phyloP scores from a whole-genome alignment of 1,140 invertebrate genomes.

The Heterodera schachtii region DNA sequence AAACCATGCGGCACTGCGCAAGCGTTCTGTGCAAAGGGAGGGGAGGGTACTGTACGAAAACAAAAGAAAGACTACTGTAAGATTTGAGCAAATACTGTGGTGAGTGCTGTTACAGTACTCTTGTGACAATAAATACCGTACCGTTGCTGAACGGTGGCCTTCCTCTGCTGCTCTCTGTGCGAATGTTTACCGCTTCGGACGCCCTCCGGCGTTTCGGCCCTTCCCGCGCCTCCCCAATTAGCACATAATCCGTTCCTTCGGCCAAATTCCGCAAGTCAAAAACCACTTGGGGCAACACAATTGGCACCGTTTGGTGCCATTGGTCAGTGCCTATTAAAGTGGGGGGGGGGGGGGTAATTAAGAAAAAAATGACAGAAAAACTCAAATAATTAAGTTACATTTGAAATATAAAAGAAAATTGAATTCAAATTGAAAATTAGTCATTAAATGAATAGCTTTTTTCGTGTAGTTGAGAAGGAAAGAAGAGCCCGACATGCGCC shows the following conservation, averaged over 20 bases:
- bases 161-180: constrained; percentile 37
- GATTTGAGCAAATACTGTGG: not conserved
- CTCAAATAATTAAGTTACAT: too few species aligned
- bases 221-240: constrained; percentile 58
- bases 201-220: constrained; percentile 34
- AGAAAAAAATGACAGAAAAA: not conserved
- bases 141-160: constrained; percentile 54
- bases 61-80: not conserved
- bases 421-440: too few species aligned
- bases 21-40: constrained; percentile 49
- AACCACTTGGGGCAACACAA: constrained; percentile 50
- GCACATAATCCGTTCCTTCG: constrained; percentile 53
- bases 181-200: constrained; percentile 40
- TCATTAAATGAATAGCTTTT: constrained; percentile 2
- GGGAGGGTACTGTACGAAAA: not conserved
- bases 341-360: not conserved
- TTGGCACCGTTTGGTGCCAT: constrained; percentile 47
- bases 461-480: constrained; percentile 60
- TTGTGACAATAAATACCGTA: constrained; percentile 35
- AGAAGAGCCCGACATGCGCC: constrained; percentile 58
- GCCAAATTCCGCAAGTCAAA: constrained; percentile 46
- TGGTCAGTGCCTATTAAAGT: constrained; percentile 41
- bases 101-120: not conserved
- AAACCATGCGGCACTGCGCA: constrained; percentile 62
- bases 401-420: too few species aligned